Evolutionary conservation across 2,113 vertebrate species (phyloP).

Genomic region (Strix uralensis): DNA sequence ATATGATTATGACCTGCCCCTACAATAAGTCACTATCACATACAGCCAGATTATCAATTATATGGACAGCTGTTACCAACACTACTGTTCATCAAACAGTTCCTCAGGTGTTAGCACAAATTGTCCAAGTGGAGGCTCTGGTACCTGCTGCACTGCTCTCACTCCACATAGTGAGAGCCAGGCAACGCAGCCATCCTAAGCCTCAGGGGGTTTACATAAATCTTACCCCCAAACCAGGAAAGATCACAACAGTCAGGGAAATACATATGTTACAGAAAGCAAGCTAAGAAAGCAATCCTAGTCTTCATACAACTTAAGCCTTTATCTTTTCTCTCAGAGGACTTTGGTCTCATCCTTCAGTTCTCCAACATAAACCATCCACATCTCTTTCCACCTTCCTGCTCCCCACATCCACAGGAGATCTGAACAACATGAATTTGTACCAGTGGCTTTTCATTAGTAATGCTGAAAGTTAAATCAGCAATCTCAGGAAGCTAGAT

Average conservation of each 20-base stretch:
- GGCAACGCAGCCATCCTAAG: accelerated
- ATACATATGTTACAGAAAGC: accelerated
- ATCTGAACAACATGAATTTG: neutral
- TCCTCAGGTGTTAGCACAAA: neutral
- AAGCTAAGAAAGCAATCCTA: neutral
- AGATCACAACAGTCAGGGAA: neutral
- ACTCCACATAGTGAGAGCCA: accelerated
- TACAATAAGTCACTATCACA: neutral
- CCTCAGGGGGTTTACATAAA: accelerated
- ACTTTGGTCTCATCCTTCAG: neutral
- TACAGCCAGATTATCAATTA: no score
- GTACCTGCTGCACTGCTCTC: neutral
- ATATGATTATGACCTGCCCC: neutral
- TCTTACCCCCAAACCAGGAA: neutral
- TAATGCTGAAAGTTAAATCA: neutral
- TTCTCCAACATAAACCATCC: no score
- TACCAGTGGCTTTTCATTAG: neutral
- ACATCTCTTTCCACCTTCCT: neutral
- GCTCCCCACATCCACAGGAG: neutral
- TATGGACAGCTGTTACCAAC: neutral
- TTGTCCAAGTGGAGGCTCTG: neutral
- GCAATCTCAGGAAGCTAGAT: neutral
- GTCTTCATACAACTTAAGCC: neutral
- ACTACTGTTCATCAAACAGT: neutral
- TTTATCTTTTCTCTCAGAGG: neutral